Percentiles rank a stretch among this genome's conserved stretches.
phyloP scores from a whole-genome alignment of 2,113 vertebrate species.

The Polyodon spathula region DNA sequence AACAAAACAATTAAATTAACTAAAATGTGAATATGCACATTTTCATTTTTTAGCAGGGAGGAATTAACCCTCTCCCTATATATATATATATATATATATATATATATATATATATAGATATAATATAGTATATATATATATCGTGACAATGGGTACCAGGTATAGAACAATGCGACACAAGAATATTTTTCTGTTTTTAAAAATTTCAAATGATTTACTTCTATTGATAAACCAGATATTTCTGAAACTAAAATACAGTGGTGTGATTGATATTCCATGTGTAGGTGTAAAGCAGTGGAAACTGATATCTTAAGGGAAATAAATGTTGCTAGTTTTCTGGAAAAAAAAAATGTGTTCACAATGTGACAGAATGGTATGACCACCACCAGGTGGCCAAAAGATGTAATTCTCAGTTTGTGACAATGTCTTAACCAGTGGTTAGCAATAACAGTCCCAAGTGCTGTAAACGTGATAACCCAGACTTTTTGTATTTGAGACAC shows the following conservation, averaged over 20 bases:
- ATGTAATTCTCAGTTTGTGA: slow-evolving; percentile 1
- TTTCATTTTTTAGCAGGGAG: too few relatives aligned
- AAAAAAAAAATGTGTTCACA: neutral
- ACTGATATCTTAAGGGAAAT: neutral
- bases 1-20: too few relatives aligned
- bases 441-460: too few relatives aligned
- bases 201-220: neutral
- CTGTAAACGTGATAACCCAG: too few relatives aligned
- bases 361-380: slow-evolving; percentile 12
- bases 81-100: too few relatives aligned
- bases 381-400: slow-evolving; percentile 17
- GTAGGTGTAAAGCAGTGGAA: neutral
- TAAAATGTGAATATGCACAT: too few relatives aligned
- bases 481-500: too few relatives aligned
- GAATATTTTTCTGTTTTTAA: neutral
- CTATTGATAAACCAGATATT: neutral
- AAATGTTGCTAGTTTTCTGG: neutral
- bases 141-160: too few relatives aligned
- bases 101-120: too few relatives aligned
- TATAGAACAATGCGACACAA: neutral
- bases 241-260: neutral
- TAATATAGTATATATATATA: too few relatives aligned
- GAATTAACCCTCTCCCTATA: too few relatives aligned
- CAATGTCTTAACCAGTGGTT: too few relatives aligned
- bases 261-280: neutral